Evolutionary conservation across 2,113 vertebrate species (phyloP).

Genomic region (Gavia stellata): DNA sequence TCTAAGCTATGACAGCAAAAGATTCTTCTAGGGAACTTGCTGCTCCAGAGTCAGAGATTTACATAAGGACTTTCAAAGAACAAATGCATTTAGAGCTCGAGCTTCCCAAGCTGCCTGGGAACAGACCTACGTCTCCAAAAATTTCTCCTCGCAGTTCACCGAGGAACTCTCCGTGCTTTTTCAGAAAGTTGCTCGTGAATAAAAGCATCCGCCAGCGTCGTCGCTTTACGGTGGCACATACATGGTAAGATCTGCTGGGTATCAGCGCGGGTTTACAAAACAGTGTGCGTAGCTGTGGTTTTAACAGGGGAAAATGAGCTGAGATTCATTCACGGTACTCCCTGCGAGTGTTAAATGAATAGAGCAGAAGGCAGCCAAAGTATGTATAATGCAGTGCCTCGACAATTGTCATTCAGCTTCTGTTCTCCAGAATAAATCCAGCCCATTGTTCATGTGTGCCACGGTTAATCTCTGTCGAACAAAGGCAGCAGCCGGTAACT

Average conservation of each 20-base stretch:
- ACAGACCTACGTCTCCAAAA: slow-evolving; percentile 90
- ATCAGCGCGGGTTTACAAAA: neutral
- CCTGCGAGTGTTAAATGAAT: neutral
- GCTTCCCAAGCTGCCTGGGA: slow-evolving; percentile 85
- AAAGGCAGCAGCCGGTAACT: slow-evolving; percentile 27
- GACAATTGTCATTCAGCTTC: neutral
- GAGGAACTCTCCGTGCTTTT: slow-evolving; percentile 88
- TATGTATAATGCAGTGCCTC: neutral
- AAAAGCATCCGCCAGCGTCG: slow-evolving; percentile 96
- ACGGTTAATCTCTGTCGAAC: neutral
- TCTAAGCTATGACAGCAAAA: slow-evolving; percentile 81
- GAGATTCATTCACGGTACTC: neutral
- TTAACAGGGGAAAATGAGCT: neutral
- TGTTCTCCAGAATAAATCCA: neutral
- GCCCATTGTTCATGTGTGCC: neutral
- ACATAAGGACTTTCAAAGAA: slow-evolving; percentile 96
- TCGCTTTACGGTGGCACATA: slow-evolving; percentile 96
- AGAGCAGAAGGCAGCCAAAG: neutral
- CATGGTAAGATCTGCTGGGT: slow-evolving; percentile 82
- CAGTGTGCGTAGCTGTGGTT: neutral
- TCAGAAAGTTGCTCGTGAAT: slow-evolving; percentile 97
- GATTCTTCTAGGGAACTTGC: slow-evolving; percentile 78
- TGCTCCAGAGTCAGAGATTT: slow-evolving; percentile 83
- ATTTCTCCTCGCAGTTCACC: slow-evolving; percentile 95
- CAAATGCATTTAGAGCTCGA: slow-evolving; percentile 98